A percentile compares a stretch with the other conserved stretches of the same genome.
phyloP scores from a whole-genome alignment of 2,888 invertebrate genomes.

The Timema podura region DNA sequence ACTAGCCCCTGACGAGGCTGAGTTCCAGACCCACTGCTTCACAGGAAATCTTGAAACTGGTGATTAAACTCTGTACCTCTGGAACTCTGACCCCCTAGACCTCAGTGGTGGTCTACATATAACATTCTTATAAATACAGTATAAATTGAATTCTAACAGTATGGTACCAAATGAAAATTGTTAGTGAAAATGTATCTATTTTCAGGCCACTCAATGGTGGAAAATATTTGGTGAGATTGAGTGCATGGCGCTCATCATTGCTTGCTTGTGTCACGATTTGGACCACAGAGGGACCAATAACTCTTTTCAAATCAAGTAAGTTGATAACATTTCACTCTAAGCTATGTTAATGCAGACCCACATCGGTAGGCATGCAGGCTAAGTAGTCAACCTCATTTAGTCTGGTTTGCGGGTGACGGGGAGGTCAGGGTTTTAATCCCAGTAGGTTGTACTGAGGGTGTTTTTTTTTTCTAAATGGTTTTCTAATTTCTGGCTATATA shows the following conservation, averaged over 20 bases:
- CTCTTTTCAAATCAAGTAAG: constrained; percentile 94
- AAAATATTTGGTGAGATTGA: constrained; percentile 88
- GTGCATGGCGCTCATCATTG: constrained; percentile 86
- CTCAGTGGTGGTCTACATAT: background rate
- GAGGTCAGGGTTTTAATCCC: too few species aligned
- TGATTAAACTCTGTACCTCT: too few species aligned
- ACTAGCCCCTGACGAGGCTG: too few species aligned
- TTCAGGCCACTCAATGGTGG: constrained; percentile 89
- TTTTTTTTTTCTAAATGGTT: too few species aligned
- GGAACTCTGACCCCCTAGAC: too few species aligned
- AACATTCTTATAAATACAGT: background rate
- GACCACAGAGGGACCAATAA: constrained; percentile 97
- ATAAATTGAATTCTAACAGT: background rate
- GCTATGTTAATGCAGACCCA: too few species aligned
- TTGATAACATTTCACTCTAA: constrained; percentile 29
- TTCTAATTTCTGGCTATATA: background rate
- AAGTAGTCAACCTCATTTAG: too few species aligned
- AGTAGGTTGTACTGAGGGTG: too few species aligned
- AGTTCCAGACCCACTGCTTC: too few species aligned
- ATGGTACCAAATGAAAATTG: too few species aligned
- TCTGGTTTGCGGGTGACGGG: too few species aligned
- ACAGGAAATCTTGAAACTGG: too few species aligned
- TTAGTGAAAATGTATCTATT: constrained; percentile 34
- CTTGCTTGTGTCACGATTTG: constrained; percentile 90
- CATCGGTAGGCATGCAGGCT: background rate